Base-by-base conservation (phyloP, 2,113 vertebrate species). In the Romanogobio albipinnatus region DNA sequence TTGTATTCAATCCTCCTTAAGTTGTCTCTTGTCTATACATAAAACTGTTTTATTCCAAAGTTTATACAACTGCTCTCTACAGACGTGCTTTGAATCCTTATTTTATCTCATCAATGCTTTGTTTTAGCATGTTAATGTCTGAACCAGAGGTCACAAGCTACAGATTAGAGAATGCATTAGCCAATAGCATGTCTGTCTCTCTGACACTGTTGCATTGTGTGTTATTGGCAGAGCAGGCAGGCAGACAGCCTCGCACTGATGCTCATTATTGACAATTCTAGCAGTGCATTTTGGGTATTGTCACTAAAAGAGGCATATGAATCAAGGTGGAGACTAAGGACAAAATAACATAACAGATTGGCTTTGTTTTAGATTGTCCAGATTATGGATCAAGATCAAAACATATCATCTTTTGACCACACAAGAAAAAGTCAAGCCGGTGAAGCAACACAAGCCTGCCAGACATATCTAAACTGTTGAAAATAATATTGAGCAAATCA, bases 31-130 rank as follows among this genome's bases (percentile, higher is more conserved):
- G 53, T 19, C 17, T 56, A 7, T 51, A 53, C 49, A 17, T 3
- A 53, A 53, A 17, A 17, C 17, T 56, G 19, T 66, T 62, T 36
- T 66, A 66, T 71, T 71, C 19, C 68, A 73, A 45, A 73, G 22
- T 73, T 8, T 24, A 22, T 24, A 22, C 11, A 74, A 14, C 10
- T 62, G 9, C 56, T 76, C n/a, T 7, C 26, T 45, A 14, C 45
- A 75, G 68, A 53, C 13, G 2, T 62, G 73, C 77, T 90, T 84
- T 88, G 85, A 89, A 89, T 89, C 47, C 36, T 51, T 10, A 64
- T 90, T 92, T 95, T 93, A 92, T 93, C 95, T 90, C 84, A 87
- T 91, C 95, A 92, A 96, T 96, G 92, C 93, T 74, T 74, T 8
- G n/a, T 95, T 95, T 92, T n/a, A 77, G 51, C 29, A 89, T 92